Percentiles rank a stretch among this genome's conserved stretches.
Conservation (phyloP, 92 coral and sea anemone species). For the Phenganax stokvisi region DNA sequence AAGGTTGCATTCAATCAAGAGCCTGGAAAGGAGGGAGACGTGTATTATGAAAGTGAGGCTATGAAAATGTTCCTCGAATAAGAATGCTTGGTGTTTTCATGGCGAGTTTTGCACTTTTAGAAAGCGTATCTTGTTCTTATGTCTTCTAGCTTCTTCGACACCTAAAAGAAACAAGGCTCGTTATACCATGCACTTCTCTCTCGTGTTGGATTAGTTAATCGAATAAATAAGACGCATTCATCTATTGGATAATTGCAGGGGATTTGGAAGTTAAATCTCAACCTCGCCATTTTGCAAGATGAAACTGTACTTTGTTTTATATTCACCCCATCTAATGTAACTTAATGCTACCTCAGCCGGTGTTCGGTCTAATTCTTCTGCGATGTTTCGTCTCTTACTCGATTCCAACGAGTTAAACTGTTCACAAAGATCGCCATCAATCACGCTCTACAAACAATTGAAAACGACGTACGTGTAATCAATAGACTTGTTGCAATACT, state of each 20-base stretch:
- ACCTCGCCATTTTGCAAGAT: not conserved
- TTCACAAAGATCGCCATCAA: conserved; percentile 96
- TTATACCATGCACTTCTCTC: no score
- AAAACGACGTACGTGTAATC: not conserved
- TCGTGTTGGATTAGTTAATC: no score
- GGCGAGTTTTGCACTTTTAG: conserved; percentile 17
- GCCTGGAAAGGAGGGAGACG: no score
- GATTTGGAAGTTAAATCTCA: no score
- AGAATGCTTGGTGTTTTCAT: no score
- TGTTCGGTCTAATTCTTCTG: conserved; percentile 94
- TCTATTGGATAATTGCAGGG: no score
- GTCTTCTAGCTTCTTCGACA: conserved; percentile 93
- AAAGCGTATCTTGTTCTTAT: conserved; percentile 93
- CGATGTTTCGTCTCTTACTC: conserved; percentile 81
- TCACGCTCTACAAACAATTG: conserved; percentile 63
- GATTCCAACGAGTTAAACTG: conserved; percentile 91
- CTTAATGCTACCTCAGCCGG: conserved; percentile 80
- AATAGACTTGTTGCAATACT: not conserved
- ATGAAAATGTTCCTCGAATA: no score
- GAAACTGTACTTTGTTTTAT: not conserved
- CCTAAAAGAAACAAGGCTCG: conserved; percentile 44
- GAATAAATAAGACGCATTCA: no score
- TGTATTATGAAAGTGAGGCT: no score
- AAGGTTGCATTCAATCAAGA: no score
- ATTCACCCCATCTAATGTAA: not conserved